These are phyloP conservation scores for Lepidocyrtoides sp. DNA, from an alignment of 2,888 invertebrate genomes.

Conservation along the genomic window DNA sequence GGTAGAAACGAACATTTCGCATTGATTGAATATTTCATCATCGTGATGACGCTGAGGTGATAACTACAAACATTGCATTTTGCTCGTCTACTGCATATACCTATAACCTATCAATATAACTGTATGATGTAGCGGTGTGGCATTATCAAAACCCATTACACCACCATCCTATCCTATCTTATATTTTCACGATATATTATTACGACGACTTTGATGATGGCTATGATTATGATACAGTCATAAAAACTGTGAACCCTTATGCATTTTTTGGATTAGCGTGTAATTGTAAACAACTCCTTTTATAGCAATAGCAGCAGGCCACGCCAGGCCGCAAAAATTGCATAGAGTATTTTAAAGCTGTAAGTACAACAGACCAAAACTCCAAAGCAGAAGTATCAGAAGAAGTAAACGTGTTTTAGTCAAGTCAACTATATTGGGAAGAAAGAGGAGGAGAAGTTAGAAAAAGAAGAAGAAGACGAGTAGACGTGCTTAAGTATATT, in stretches of 20 bases:
- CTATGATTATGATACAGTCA: neutral
- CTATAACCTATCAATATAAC: neutral
- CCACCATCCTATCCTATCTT: neutral
- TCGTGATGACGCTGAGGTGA: neutral
- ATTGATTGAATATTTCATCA: constrained; percentile 10
- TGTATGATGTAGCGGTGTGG: neutral
- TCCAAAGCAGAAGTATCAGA: neutral
- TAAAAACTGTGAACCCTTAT: constrained; percentile 12
- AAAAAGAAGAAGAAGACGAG: neutral
- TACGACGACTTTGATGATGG: neutral
- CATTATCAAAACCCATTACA: no score
- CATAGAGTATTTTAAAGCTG: no score
- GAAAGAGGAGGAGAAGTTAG: no score
- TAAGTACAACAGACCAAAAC: neutral
- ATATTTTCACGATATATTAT: no score
- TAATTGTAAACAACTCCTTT: constrained; percentile 61
- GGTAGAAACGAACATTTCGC: neutral
- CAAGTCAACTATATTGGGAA: constrained; percentile 9
- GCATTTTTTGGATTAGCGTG: constrained; percentile 24
- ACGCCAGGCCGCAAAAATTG: constrained; percentile 29
- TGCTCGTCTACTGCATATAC: neutral
- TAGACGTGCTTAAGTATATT: constrained; percentile 21
- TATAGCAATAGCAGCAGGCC: constrained; percentile 30
- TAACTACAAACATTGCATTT: constrained; percentile 3
- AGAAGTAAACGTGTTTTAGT: neutral